Evolutionary conservation across 2,113 vertebrate species (phyloP).

Genomic region (Rhea pennata): DNA sequence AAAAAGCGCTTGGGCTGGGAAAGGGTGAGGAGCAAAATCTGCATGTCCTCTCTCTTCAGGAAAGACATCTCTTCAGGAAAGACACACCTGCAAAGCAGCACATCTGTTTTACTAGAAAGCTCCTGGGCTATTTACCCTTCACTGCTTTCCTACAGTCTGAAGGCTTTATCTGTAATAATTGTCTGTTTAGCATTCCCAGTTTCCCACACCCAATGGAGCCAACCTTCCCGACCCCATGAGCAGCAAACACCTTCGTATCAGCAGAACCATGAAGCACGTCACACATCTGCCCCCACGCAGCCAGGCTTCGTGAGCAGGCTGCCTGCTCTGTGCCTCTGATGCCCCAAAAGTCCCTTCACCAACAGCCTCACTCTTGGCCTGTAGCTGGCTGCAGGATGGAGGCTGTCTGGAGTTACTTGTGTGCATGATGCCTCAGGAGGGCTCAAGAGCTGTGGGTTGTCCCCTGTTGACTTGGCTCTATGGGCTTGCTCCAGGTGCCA

Average conservation of each 20-base stretch:
- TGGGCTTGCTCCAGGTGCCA: neutral
- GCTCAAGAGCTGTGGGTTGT: neutral
- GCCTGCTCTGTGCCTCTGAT: neutral
- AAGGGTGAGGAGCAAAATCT: neutral
- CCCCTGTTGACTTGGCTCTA: neutral
- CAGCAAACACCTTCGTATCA: neutral
- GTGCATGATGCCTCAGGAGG: rapidly evolving
- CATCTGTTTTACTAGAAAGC: neutral
- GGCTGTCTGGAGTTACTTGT: neutral
- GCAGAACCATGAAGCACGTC: neutral
- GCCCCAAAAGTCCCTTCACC: no score
- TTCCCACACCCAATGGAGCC: neutral
- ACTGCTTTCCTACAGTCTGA: neutral
- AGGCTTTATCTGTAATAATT: slow-evolving; percentile 8
- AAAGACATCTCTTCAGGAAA: no score
- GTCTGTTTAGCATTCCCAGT: neutral
- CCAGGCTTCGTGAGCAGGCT: no score
- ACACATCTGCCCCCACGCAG: no score
- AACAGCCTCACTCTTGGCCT: neutral
- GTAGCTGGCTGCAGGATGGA: neutral
- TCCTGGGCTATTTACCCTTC: neutral
- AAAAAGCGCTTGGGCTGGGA: neutral
- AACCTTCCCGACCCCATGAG: neutral
- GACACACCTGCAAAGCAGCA: neutral
- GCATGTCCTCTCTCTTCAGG: neutral